Base-by-base conservation (phyloP, 2,113 vertebrate species). In the Dicentrarchus labrax region DNA sequence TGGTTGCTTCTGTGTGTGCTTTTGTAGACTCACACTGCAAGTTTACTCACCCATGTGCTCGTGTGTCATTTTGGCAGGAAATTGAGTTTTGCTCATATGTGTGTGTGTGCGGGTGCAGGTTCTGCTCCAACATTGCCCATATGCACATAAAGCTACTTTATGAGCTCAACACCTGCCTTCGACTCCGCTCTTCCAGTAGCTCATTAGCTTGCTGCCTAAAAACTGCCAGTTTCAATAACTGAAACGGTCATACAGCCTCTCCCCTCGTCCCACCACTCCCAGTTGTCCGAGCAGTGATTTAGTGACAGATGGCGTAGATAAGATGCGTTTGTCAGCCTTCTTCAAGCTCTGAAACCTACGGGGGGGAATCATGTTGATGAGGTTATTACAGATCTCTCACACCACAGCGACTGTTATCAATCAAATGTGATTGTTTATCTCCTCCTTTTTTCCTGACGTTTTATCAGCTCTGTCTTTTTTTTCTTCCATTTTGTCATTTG, bases 251-350 rank as follows among this genome's bases (percentile, higher is more conserved):
- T 48, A 66, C 16, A 0, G 41, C 71, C 39, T 80, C 78, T 74
- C 50, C 57, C 43, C 56, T 76, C 47, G 45, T 80, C 85, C 80
- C 81, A 51, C 80, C 76, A n/a, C 69, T 91, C 86, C 89, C 93
- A 86, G 82, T 78, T 21, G 72, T 82, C 81, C 72, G 72, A 70
- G 86, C 73, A 61, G 69, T 81, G 86, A 84, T 78, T 90, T 86
- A 21, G 75, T 80, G 88, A 83, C 91, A 92, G 92, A 93, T 93
- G 91, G 92, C 21, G 10, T 72, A 77, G 88, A 88, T 83, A 67
- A 88, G 88, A 90, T 68, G 38, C 1, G 15, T 87, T 83, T 84
- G 80, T 93, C 85, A 73, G 60, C 67, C 61, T 67, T 87, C 30
- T 43, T 87, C 56, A 2, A 68, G 56, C 89, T 83, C 78, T 76